Conservation (phyloP, 2,888 invertebrate species). For the Noctuana brunneofusca region DNA sequence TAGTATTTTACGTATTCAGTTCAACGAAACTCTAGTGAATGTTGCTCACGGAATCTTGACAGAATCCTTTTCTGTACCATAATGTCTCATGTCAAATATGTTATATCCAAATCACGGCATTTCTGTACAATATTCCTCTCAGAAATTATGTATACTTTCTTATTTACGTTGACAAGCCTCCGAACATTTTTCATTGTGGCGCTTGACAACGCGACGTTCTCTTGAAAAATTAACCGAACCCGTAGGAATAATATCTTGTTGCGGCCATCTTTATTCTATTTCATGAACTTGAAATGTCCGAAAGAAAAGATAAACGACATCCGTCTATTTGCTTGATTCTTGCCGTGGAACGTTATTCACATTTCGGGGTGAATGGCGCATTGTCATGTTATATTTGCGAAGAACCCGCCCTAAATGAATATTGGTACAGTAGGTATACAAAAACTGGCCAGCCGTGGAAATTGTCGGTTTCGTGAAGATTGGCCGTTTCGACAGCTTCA, state of each 20-base stretch:
- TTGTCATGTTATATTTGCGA: constrained; percentile 6
- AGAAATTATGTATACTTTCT: constrained; percentile 7
- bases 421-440: not conserved
- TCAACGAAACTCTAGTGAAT: not conserved
- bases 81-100: constrained; percentile 9
- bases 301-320: constrained; percentile 28
- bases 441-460: constrained; percentile 40
- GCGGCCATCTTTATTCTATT: constrained; percentile 28
- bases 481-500: constrained; percentile 58
- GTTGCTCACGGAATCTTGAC: constrained; percentile 10
- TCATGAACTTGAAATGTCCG: constrained; percentile 27
- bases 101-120: constrained; percentile 12
- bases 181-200: constrained; percentile 19
- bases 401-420: not conserved
- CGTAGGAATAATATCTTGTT: constrained; percentile 6
- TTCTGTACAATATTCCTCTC: not conserved
- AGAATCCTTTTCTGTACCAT: too few species aligned
- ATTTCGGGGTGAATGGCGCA: not conserved
- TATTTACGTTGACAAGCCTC: constrained; percentile 11
- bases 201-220: constrained; percentile 14
- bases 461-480: constrained; percentile 48
- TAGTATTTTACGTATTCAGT: constrained; percentile 2
- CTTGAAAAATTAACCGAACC: constrained; percentile 19
- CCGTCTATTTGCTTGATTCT: not conserved
- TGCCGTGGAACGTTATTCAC: constrained; percentile 2